Evolutionary conservation across 1,140 invertebrate species (phyloP), one percentile per base, ranked within the genome.

Genomic region (Stegodyphus dumicola): DNA sequence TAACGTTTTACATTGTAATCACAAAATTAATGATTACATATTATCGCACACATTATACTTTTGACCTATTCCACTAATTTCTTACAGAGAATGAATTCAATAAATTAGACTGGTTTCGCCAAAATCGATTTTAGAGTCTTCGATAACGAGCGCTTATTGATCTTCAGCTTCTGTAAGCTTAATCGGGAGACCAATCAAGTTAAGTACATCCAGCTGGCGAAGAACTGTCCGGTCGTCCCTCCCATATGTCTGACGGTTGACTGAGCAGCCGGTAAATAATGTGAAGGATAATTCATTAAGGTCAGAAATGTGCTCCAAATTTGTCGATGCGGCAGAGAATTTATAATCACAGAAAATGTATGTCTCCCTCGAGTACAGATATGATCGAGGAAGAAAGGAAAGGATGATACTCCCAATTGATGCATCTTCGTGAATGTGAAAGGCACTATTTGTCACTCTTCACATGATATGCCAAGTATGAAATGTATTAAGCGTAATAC

Each of bases 101-200:
- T 77, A 77, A 77, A 77, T 77, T 77, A 77, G 15, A 49, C 49
- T 52, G 76, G 49, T 33, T 33, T 33, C 33, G 33, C 33, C 33
- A 33, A 33, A 33, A 33, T 33, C 33, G 33, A 33, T 33, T 33
- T 33, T 33, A 33, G 33, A 33, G 33, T 3, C 76, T 67, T 53
- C 65, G 54, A 77, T 77, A 77, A 67, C 64, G 60, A 77, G 51
- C 33, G 33, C 33, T 65, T 71, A 79, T 79, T 79, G 77, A 79
- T 79, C 67, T 69, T 33, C 33, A 33, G 65, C 17, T n/a, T 71
- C 77, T 70, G 66, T 33, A 79, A 70, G 52, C 53, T 48, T 56
- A 69, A 79, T 79, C 52, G 77, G 49, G 77, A 60, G 70, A 70
- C 77, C 65, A 79, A 79, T 79, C 77, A 79, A 56, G 52, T 70